These are phyloP conservation scores for Hemibagrus wyckioides DNA, from an alignment of 2,113 vertebrate species.

Conservation along the genomic window DNA sequence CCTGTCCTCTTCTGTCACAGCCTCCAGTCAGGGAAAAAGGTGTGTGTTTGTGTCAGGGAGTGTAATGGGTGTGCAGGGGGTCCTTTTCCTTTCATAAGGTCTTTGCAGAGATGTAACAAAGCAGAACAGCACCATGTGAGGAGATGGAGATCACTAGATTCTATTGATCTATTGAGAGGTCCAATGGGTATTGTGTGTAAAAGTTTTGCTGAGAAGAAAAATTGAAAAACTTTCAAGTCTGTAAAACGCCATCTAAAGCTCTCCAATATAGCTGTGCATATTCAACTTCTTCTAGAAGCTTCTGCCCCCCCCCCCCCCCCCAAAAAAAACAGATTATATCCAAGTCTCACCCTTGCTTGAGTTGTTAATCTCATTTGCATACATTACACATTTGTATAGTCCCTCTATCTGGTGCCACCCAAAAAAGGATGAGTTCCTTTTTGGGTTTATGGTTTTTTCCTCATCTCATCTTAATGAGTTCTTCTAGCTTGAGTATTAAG, in stretches of 20 bases:
- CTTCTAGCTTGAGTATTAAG: not conserved
- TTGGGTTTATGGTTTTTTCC: too few species aligned
- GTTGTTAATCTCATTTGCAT: too few species aligned
- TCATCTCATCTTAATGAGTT: not conserved
- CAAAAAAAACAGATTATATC: not conserved
- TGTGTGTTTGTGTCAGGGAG: not conserved
- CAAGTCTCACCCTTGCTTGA: too few species aligned
- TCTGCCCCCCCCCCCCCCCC: not conserved
- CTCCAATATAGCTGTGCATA: not conserved
- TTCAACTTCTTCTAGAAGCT: not conserved
- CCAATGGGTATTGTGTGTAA: not conserved
- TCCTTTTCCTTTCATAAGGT: not conserved
- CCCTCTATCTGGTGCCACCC: not conserved
- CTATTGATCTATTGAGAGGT: not conserved
- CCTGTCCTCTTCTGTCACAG: not conserved
- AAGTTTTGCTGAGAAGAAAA: not conserved
- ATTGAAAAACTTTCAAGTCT: not conserved
- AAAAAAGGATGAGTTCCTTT: too few species aligned
- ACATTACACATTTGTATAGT: not conserved
- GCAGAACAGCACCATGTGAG: constrained; percentile 2
- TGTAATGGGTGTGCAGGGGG: not conserved
- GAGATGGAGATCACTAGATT: not conserved
- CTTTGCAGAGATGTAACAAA: not conserved
- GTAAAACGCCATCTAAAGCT: not conserved
- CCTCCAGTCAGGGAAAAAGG: not conserved